A percentile compares a stretch with the other conserved stretches of the same genome.
These are phyloP conservation scores for Calcarius ornatus DNA, from an alignment of 2,113 vertebrate genomes.

Conservation along the genomic window DNA sequence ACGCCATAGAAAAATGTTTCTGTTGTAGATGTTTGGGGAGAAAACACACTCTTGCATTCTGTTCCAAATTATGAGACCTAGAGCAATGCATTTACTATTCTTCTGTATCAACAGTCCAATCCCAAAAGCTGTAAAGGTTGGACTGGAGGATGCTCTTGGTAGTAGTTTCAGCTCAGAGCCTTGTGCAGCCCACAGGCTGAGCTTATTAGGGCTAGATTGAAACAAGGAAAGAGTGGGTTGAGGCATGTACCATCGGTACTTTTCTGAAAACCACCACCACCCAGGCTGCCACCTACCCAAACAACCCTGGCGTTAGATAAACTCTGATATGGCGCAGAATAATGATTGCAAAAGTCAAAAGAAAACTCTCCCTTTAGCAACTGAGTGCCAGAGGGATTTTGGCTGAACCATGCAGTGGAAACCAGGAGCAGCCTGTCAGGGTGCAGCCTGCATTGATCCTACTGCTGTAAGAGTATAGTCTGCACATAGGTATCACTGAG, in stretches of 20 bases:
- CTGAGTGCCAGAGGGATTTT: background rate
- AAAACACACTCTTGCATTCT: background rate
- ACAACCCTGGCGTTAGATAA: rapidly evolving
- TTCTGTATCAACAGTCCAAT: background rate
- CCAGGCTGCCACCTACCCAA: background rate
- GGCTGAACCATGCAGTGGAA: background rate
- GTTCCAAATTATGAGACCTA: background rate
- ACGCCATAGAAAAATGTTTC: background rate
- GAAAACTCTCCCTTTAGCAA: background rate
- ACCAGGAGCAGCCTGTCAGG: background rate
- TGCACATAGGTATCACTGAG: rapidly evolving
- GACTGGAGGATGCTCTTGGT: background rate
- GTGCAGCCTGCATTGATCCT: background rate
- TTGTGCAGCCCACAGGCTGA: background rate
- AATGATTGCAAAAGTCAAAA: background rate
- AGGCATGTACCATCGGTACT: background rate
- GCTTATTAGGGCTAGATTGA: background rate
- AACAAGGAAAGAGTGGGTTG: background rate
- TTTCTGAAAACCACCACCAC: background rate
- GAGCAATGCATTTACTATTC: background rate
- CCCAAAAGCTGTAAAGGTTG: background rate
- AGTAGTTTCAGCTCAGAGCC: background rate
- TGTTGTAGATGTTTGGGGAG: background rate
- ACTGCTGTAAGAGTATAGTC: background rate
- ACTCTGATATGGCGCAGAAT: background rate